Conservation (phyloP, 2,113 vertebrate genomes). For the Nanger granti region DNA sequence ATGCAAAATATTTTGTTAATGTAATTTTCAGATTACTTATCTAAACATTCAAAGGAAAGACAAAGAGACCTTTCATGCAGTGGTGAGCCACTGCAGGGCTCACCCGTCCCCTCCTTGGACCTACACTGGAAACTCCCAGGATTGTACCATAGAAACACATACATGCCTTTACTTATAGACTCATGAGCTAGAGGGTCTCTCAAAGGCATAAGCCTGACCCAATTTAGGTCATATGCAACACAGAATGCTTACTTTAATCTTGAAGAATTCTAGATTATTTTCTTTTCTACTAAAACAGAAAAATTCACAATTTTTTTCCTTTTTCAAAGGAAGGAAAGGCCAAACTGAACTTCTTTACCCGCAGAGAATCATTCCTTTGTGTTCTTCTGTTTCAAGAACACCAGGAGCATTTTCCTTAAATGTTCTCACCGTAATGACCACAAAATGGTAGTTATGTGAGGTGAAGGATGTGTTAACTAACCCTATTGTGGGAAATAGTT, state of each 20-base stretch:
- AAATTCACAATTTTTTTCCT: not conserved
- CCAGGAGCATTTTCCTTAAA: not conserved
- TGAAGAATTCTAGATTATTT: not conserved
- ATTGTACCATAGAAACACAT: not conserved
- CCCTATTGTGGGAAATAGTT: not conserved
- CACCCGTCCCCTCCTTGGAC: not conserved
- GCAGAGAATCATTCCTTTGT: not conserved
- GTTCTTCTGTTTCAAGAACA: not conserved
- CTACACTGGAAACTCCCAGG: not conserved
- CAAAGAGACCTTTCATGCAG: not conserved
- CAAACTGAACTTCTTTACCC: not conserved
- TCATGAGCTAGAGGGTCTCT: not conserved
- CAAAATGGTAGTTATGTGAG: not conserved
- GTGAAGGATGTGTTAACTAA: not conserved
- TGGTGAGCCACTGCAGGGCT: not conserved
- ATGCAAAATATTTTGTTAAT: conserved; percentile 39
- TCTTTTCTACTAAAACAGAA: not conserved
- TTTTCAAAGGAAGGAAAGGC: not conserved
- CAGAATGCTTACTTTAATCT: not conserved
- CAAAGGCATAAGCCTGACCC: not conserved
- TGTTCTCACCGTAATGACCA: not conserved
- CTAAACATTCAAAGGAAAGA: not conserved
- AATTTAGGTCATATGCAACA: not conserved
- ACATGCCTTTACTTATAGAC: not conserved
- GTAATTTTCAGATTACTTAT: conserved; percentile 9